Evolutionary conservation across 2,888 invertebrate genomes (phyloP), one percentile per base, ranked within the genome.

Genomic region (Drosophila ezoana): DNA sequence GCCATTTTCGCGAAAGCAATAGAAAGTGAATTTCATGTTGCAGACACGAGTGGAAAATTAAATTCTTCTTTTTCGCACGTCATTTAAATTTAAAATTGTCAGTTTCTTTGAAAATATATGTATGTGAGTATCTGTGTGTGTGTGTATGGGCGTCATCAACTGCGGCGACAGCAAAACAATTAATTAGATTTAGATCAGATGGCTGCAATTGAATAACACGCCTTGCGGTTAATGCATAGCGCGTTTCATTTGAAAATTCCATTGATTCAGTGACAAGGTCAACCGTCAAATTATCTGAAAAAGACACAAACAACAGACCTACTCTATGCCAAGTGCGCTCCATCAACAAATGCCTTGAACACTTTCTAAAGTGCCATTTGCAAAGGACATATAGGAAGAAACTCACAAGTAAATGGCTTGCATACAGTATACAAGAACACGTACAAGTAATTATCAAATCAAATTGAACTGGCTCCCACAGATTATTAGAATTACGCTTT

Each of bases 31-130:
- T 60, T 73, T 60, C 58, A 63, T 54, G 72, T 47, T 78, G 75
- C 61, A 48, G 68, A 23, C 68, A 65, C 67, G 54, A 83, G 79
- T 69, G 80, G 84, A 90, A 91, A 91, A 91, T 90, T 81, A 89
- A 90, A 90, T 90, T 91, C 90, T 87, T 88, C 81, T 88, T 90
- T 91, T 90, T 91, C 83, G 88, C 88, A 86, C 89, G 88, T 88
- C 90, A 89, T 90, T 90, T 90, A 87, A 87, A 89, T 90, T 84
- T 88, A 81, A 82, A 87, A 89, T 72, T 82, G 89, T 76, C 87
- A 73, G 68, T 64, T 65, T 44, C n/a, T 53, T 59, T 40, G 60
- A 8, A 28, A 28, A 45, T 44, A 38, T 56, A 49, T 49, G 48
- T 51, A 23, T 51, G 33, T 52, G 13, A 20, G 20, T 56, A 53